Conservation (phyloP, 1,140 invertebrate genomes). For the Cyrtorhinus lividipennis region DNA sequence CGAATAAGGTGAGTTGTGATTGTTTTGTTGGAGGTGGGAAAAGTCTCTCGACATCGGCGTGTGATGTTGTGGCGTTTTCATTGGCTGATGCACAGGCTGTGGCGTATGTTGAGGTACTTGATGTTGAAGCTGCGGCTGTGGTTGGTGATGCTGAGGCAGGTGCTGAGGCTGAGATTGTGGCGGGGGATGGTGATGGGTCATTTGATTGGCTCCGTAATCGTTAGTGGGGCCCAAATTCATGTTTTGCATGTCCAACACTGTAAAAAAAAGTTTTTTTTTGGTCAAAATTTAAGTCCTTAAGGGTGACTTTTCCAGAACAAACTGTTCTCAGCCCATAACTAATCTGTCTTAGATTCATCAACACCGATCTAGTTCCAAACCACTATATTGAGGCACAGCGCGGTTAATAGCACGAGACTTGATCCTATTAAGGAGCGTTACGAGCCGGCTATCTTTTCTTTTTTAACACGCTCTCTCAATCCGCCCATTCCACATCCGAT, state of each 20-base stretch:
- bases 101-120: not conserved
- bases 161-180: constrained; percentile 23
- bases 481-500: too few species aligned
- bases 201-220: not conserved
- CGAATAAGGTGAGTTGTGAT: constrained; percentile 51
- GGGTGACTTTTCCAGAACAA: too few species aligned
- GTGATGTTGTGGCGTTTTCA: constrained; percentile 17
- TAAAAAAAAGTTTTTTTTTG: constrained; percentile 10
- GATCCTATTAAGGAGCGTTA: too few species aligned
- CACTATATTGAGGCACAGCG: too few species aligned
- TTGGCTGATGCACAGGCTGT: not conserved
- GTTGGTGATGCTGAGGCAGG: constrained; percentile 21
- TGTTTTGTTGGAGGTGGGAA: constrained; percentile 10
- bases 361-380: too few species aligned
- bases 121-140: constrained; percentile 29
- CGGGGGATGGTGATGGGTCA: constrained; percentile 13
- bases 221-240: constrained; percentile 22
- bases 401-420: too few species aligned
- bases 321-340: too few species aligned
- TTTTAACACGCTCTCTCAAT: not conserved
- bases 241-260: constrained; percentile 31
- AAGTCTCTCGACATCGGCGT: constrained; percentile 9
- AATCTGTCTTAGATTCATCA: too few species aligned
- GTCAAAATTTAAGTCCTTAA: too few species aligned
- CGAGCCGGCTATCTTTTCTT: too few species aligned